These are phyloP conservation scores for Diabrotica undecimpunctata DNA, from an alignment of 1,140 invertebrate genomes.

Conservation along the genomic window DNA sequence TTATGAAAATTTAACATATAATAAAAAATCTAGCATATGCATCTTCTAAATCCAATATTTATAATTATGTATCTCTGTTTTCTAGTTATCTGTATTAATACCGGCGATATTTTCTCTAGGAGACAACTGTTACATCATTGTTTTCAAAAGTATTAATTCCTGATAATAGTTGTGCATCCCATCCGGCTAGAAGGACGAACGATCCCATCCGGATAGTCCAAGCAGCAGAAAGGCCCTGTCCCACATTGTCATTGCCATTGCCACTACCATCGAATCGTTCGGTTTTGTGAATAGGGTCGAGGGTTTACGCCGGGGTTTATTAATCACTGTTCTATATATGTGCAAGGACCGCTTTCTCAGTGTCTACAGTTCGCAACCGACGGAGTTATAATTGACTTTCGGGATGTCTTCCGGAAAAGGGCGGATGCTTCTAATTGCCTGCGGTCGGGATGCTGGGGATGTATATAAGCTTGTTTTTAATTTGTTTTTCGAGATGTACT, in stretches of 20 bases:
- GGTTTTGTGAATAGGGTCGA: neutral
- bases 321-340: neutral
- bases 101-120: too few species aligned
- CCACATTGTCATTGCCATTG: neutral
- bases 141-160: too few species aligned
- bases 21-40: too few species aligned
- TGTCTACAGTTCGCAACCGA: neutral
- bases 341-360: neutral
- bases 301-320: neutral
- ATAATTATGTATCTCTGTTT: too few species aligned
- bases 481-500: neutral
- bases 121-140: too few species aligned
- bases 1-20: too few species aligned
- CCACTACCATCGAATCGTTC: neutral
- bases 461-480: neutral
- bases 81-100: too few species aligned
- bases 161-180: neutral
- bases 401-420: conserved; percentile 1
- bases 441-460: neutral
- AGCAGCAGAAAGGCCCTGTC: neutral
- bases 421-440: neutral
- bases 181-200: neutral
- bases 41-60: too few species aligned
- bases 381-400: neutral
- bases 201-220: neutral